phyloP scores from a whole-genome alignment of 2,113 vertebrate genomes.

The Meriones unguiculatus region DNA sequence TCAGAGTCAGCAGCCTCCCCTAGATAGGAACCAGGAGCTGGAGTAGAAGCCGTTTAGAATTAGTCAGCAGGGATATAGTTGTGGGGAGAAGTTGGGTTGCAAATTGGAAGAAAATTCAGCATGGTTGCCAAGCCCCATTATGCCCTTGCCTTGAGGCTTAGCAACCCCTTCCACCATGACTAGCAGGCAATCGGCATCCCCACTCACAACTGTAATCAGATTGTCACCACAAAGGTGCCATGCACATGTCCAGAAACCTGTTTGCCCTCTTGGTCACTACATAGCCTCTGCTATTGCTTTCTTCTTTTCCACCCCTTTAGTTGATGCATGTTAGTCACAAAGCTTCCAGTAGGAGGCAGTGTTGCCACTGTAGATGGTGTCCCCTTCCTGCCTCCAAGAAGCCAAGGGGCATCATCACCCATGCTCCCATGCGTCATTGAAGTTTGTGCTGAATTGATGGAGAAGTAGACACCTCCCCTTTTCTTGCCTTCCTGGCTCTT shows the following conservation, averaged over 20 bases:
- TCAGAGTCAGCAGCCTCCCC: neutral
- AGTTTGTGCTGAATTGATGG: neutral
- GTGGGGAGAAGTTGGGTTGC: neutral
- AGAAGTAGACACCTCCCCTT: neutral
- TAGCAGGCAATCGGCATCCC: neutral
- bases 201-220: neutral
- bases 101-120: neutral
- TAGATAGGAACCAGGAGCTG: neutral
- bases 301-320: neutral
- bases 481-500: neutral
- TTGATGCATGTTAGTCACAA: neutral
- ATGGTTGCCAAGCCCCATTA: neutral
- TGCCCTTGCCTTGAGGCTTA: neutral
- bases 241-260: neutral
- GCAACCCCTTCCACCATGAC: neutral
- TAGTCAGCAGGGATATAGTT: neutral
- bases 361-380: neutral
- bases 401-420: neutral
- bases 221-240: neutral
- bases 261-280: neutral
- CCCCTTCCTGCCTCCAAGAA: neutral
- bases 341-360: neutral
- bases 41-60: neutral
- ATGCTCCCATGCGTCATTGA: neutral
- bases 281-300: neutral